Evolutionary conservation across 2,888 invertebrate species (phyloP).

Genomic region (Acrobeloides nanus): DNA sequence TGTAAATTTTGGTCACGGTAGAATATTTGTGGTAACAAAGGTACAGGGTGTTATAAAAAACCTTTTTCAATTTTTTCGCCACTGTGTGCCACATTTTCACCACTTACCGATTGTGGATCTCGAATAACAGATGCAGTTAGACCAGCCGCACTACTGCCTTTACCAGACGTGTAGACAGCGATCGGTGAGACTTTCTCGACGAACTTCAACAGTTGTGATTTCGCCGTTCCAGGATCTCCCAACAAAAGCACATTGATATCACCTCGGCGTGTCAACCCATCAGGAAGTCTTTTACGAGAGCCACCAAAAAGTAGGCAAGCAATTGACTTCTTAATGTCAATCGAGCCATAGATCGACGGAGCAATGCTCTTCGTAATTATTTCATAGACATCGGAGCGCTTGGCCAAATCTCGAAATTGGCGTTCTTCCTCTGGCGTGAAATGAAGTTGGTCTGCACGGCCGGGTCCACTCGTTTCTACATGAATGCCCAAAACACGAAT

Average conservation of each 20-base stretch:
- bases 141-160: constrained; percentile 97
- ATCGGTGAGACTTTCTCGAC: constrained; percentile 68
- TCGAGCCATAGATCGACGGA: constrained; percentile 87
- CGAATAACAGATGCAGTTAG: constrained; percentile 91
- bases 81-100: no score
- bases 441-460: constrained; percentile 30
- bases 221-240: constrained; percentile 99
- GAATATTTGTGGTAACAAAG: neutral
- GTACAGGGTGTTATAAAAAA: no score
- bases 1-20: neutral
- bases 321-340: constrained; percentile 92
- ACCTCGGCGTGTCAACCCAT: constrained; percentile 86
- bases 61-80: no score
- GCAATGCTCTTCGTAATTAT: constrained; percentile 81
- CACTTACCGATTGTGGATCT: constrained; percentile 78
- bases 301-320: constrained; percentile 90
- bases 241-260: constrained; percentile 88
- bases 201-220: constrained; percentile 92
- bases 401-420: constrained; percentile 62
- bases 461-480: constrained; percentile 64
- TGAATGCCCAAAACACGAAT: constrained; percentile 85
- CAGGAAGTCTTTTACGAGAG: constrained; percentile 69
- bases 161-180: constrained; percentile 84
- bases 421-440: constrained; percentile 49
- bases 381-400: constrained; percentile 78